Evolutionary conservation across 1,140 invertebrate species (phyloP), one percentile per base, ranked within the genome.

Genomic region (Cataglyphis hispanica): DNA sequence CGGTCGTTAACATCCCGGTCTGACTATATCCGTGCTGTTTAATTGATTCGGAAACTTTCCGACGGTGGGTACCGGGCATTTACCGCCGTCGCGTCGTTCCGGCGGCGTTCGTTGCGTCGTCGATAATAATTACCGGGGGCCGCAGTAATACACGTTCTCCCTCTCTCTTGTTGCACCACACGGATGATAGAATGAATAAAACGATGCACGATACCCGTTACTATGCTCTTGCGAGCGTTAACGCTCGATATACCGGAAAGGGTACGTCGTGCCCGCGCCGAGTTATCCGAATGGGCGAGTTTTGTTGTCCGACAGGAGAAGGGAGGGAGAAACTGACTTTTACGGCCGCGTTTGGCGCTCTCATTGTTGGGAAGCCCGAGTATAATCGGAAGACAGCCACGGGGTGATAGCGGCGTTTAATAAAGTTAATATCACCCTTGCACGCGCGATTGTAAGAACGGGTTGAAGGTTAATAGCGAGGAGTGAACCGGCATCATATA

Each of bases 171-270:
- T 89, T 87, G 72, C 61, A 58, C 8, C 46, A 31, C 66, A 72
- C 66, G 34, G 16, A 25, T 67, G 56, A 86, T 69, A 69, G 13
- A 58, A 86, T 88, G 87, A 86, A 88, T 88, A 89, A 88, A 88
- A 89, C 87, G n/a, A 88, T 83, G 61, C 76, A 86, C 83, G 81
- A 88, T 58, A 61, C 25, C 64, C 25, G 61, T 50, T 13, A 43
- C 0, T 19, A 2, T 11, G 3, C 31, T 19, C 61, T 37, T 60
- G 58, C 46, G 78, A n/a, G 56, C n/a, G 16, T 85, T 63, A 69
- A 50, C 69, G 87, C 83, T 86, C 83, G 87, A 86, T 81, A 81
- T 53, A 66, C 50, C 56, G 58, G 67, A 69, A 63, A 80, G 67
- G 19, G 61, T 69, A 64, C 19, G 63, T 46, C 69, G 60, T 64